phyloP scores from a whole-genome alignment of 2,888 invertebrate species.

The Sthenelais limicola region DNA sequence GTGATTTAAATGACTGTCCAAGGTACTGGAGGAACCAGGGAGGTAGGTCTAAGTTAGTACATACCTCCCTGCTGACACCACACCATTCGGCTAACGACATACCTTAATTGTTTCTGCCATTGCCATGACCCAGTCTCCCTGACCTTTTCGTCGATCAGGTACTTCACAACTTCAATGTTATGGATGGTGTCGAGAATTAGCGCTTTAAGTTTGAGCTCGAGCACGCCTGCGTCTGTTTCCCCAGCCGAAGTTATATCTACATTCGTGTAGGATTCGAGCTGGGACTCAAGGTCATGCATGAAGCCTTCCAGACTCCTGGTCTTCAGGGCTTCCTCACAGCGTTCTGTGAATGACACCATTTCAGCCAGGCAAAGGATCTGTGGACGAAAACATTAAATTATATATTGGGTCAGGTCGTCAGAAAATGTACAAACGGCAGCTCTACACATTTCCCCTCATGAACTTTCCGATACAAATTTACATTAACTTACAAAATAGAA shows the following conservation, averaged over 20 bases:
- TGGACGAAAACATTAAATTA: conserved; percentile 22
- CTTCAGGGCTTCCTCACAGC: conserved; percentile 85
- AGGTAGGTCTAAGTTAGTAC: no score
- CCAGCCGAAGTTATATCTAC: conserved; percentile 63
- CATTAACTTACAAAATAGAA: no score
- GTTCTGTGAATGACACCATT: conserved; percentile 87
- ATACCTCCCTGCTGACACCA: no score
- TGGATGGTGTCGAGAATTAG: conserved; percentile 94
- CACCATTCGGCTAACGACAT: conserved; percentile 50
- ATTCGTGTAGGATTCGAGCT: conserved; percentile 73
- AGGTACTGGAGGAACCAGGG: no score
- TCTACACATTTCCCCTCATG: no score
- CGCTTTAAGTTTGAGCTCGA: conserved; percentile 90
- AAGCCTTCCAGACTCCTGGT: conserved; percentile 74
- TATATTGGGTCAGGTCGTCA: no score
- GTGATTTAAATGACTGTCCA: no score
- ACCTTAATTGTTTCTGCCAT: conserved; percentile 96
- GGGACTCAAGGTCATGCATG: conserved; percentile 68
- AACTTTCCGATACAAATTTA: no score
- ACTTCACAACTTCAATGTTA: conserved; percentile 86
- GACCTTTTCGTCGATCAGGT: conserved; percentile 80
- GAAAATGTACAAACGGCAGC: no score
- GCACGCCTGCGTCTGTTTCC: conserved; percentile 73
- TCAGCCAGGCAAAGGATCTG: conserved; percentile 87
- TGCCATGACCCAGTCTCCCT: conserved; percentile 85